phyloP scores from a whole-genome alignment of 2,113 vertebrate genomes.

The Prunella himalayana region DNA sequence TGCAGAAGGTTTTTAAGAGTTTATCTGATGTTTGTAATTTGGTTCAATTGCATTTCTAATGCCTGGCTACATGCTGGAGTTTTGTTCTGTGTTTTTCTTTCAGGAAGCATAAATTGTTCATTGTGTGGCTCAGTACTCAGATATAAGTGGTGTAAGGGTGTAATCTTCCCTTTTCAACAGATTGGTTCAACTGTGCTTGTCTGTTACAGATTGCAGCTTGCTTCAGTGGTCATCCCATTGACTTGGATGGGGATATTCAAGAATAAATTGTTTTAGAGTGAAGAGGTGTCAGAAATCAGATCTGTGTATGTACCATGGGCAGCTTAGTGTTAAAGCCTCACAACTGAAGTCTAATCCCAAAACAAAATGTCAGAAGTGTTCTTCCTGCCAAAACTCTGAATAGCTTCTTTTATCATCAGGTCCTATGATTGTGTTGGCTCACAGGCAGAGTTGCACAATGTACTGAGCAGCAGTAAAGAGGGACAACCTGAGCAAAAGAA shows the following conservation, averaged over 20 bases:
- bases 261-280: neutral
- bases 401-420: conserved; percentile 4
- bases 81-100: neutral
- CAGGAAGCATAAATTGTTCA: neutral
- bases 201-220: neutral
- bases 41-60: neutral
- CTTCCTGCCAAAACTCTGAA: conserved; percentile 33
- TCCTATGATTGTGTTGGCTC: neutral
- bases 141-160: neutral
- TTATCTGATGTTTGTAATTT: neutral
- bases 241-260: neutral
- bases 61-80: neutral
- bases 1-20: neutral
- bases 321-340: neutral
- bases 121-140: neutral
- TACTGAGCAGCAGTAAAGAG: neutral
- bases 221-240: neutral
- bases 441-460: neutral
- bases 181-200: neutral
- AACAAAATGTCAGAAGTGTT: neutral
- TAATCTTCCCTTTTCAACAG: neutral
- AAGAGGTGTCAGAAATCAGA: neutral
- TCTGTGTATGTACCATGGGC: neutral
- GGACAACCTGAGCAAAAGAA: conserved; percentile 3
- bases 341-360: neutral